phyloP scores from a whole-genome alignment of 2,797 vertebrate species.

The Okamejei kenojei region DNA sequence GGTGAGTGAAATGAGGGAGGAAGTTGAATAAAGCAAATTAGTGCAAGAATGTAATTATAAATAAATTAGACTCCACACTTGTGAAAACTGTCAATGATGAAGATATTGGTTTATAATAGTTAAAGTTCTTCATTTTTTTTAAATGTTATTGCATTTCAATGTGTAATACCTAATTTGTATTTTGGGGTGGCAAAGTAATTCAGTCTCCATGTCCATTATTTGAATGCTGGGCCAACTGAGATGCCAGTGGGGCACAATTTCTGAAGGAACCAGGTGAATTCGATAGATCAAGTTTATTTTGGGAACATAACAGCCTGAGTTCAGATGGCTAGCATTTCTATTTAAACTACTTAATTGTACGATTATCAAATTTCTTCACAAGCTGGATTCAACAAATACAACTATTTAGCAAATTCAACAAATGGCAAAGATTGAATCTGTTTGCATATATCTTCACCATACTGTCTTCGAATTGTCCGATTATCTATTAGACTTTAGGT shows the following conservation, averaged over 20 bases:
- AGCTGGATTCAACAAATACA: not conserved
- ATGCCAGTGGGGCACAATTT: not conserved
- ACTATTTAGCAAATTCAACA: too few species aligned
- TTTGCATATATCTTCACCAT: not conserved
- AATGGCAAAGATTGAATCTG: not conserved
- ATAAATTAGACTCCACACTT: too few species aligned
- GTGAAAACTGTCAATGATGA: too few species aligned
- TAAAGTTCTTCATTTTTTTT: too few species aligned
- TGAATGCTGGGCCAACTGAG: not conserved
- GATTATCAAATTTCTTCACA: not conserved
- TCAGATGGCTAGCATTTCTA: too few species aligned
- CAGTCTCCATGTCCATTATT: too few species aligned
- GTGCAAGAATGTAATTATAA: too few species aligned
- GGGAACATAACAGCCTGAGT: too few species aligned
- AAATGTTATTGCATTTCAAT: too few species aligned
- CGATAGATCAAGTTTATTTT: not conserved
- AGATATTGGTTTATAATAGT: too few species aligned
- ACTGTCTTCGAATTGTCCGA: not conserved
- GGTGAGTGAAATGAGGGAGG: not conserved
- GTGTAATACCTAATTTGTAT: too few species aligned
- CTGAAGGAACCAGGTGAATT: not conserved
- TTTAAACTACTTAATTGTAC: not conserved
- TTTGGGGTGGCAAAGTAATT: too few species aligned
- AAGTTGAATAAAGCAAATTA: not conserved
- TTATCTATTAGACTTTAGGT: not conserved